phyloP scores from a whole-genome alignment of 2,888 invertebrate species.

The Lithophane ornitopus region DNA sequence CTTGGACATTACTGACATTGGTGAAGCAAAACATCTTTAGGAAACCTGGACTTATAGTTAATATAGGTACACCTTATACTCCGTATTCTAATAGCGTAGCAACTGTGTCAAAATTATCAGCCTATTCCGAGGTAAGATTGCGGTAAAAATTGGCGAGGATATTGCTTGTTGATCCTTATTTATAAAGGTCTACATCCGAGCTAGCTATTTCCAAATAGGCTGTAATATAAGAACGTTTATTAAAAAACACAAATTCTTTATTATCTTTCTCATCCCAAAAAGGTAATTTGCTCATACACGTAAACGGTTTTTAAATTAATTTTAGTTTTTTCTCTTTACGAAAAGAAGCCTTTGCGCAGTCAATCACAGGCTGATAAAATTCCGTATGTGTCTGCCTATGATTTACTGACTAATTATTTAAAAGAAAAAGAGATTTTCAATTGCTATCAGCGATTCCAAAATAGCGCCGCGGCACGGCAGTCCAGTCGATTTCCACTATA shows the following conservation, averaged over 20 bases:
- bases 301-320: background rate
- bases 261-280: background rate
- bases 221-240: conserved; percentile 14
- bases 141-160: conserved; percentile 24
- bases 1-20: too few species aligned
- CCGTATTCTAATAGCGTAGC: background rate
- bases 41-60: too few species aligned
- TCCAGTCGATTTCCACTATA: background rate
- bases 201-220: background rate
- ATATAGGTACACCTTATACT: too few species aligned
- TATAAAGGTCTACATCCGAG: conserved; percentile 27
- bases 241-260: conserved; percentile 30
- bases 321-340: background rate
- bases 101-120: conserved; percentile 5
- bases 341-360: too few species aligned
- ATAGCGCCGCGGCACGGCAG: too few species aligned
- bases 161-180: conserved; percentile 38
- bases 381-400: background rate
- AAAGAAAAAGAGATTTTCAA: background rate
- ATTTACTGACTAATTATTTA: background rate
- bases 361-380: background rate
- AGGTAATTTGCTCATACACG: background rate
- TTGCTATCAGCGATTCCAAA: background rate
- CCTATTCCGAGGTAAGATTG: conserved; percentile 12
- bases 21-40: too few species aligned